Evolutionary conservation across 2,797 vertebrate genomes (phyloP), one percentile per base, ranked within the genome.

Genomic region (Acanthurus leucopareius): DNA sequence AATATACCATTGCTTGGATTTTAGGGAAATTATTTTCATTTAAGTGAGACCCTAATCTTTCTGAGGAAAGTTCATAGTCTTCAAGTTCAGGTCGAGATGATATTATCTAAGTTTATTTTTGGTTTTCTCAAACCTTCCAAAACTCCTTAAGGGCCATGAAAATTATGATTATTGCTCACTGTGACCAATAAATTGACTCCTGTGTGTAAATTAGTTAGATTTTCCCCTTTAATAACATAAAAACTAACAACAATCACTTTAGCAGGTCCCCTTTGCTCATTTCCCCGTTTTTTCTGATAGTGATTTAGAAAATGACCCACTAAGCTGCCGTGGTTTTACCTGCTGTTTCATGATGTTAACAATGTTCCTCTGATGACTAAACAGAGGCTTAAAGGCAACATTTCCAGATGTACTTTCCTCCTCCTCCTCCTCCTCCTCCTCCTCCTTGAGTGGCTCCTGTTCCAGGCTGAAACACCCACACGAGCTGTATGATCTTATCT

Each of bases 401-500:
- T 72, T 74, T 66, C 8, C 60, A 47, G 64, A 25, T 52, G 8
- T 51, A 56, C 25, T n/a, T 4, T 25, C 25, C 25, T 25, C 25
- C 25, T 25, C 25, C 25, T 25, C 25, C 25, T 25, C 25, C 25
- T 25, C 25, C 25, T 25, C 25, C 25, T 25, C 25, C 25, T 25
- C 25, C 25, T 25, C 25, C 25, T 25, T 3, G 17, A 73, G 67
- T 57, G 71, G 56, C 67, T 79, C 32, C 69, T 77, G 44, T 57
- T 32, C 10, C 40, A 17, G 56, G 75, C 35, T 51, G 19, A 65
- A 72, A 77, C 61, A 57, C 59, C 51, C 62, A 62, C 45, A 71
- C 7, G 44, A 51, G 17, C 49, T 14, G 74, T 59, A 48, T 78
- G 62, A 71, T 76, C 58, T 68, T 15, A 78, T 75, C 61, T 47